Base-by-base conservation (phyloP, 2,797 vertebrate species). In the Clarias pachynema region DNA sequence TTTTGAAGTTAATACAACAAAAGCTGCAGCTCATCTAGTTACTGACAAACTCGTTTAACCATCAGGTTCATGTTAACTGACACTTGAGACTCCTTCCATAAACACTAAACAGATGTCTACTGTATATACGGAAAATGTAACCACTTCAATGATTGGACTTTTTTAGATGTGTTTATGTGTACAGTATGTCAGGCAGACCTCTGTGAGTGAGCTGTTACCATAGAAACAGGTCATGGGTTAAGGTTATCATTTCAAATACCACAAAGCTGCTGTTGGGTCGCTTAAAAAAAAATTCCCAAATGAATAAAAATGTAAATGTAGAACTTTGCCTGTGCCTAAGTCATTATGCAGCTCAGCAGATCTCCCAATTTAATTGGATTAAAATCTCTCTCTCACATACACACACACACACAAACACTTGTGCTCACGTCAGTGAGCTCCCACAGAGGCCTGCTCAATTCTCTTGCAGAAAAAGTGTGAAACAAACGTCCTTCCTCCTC, bases 401-500 rank as follows among this genome's bases (percentile, higher is more conserved):
- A 26, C 77, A 63, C 37, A 0, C 40, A 44, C 40, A 44, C 40
- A 44, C 40, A 44, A 1, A 44, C 44, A 44, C 44, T 44, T 44
- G 40, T 44, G 40, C 2, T 8, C 31, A 40, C 5, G 16, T 37
- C 14, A 12, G 22, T 40, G 57, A 60, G 34, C 34, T 63, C 60
- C 37, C 60, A 63, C 60, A 49, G 60, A 79, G 37, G 60, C 24
- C 78, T 29, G 37, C 6, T 49, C 78, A 26, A 26, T 81, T 85
- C 83, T 44, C 62, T 68, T 29, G 68, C 37, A 79, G 20, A 37
- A 79, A 86, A 83, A 86, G 26, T 74, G 34, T 12, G 57, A 84
- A 62, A 87, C 87, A 84, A 85, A 79, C 85, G 82, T 69, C 83
- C 60, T 59, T 62, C 9, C 74, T 84, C 84, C 77, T 78, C 65